Percentiles rank a stretch among this genome's conserved stretches.
phyloP scores from a whole-genome alignment of 2,113 vertebrate genomes.

The Pycnonotus jocosus region DNA sequence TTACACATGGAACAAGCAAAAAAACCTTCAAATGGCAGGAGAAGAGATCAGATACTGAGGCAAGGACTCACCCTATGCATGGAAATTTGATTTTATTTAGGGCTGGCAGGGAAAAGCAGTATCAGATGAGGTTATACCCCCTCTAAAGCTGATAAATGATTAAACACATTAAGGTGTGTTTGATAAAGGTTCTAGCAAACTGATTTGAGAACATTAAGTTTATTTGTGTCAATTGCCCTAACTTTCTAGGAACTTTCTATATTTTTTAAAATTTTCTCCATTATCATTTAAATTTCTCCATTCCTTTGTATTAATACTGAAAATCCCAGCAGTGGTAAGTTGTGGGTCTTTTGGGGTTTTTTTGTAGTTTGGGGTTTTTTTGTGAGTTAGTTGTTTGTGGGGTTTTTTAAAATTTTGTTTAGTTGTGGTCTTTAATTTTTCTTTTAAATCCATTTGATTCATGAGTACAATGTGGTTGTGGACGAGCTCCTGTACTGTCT shows the following conservation, averaged over 20 bases:
- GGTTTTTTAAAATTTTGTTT: background rate
- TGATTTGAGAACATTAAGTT: background rate
- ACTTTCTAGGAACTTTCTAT: background rate
- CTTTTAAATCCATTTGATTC: background rate
- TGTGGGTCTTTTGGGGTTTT: fast-evolving
- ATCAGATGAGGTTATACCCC: background rate
- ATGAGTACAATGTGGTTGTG: background rate
- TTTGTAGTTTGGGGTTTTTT: background rate
- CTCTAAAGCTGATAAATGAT: background rate
- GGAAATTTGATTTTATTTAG: background rate
- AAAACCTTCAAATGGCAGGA: background rate
- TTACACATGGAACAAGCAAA: background rate
- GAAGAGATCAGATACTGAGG: background rate
- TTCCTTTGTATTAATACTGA: background rate
- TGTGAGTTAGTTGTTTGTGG: background rate
- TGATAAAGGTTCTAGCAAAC: background rate
- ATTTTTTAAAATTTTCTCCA: background rate
- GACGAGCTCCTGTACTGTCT: background rate
- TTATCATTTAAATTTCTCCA: background rate
- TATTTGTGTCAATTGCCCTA: background rate
- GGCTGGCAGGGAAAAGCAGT: background rate
- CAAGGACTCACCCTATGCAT: background rate
- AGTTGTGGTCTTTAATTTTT: background rate
- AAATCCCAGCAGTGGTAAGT: background rate
- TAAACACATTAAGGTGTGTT: background rate